Conservation (phyloP, 2,888 invertebrate species). For the Cataglyphis altisquamis region DNA sequence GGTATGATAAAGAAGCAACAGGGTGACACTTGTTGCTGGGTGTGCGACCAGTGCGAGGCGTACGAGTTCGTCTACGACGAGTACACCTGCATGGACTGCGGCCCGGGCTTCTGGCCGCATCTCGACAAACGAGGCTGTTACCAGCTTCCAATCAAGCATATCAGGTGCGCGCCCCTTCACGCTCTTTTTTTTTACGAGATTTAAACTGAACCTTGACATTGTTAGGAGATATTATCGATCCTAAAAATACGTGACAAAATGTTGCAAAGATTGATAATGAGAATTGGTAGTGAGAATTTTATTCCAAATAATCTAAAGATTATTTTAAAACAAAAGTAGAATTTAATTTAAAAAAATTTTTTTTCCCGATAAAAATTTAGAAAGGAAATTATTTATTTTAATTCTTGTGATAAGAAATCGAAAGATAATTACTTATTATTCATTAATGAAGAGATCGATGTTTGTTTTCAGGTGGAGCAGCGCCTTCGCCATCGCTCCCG, state of each 20-base stretch:
- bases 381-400: background rate
- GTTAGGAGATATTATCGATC: background rate
- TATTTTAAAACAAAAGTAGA: no score
- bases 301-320: background rate
- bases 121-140: slow-evolving; percentile 89
- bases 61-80: slow-evolving; percentile 90
- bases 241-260: background rate
- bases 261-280: no score
- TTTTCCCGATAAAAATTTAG: background rate
- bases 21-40: slow-evolving; percentile 92
- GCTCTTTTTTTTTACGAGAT: background rate
- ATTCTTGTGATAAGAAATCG: background rate
- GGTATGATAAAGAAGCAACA: slow-evolving; percentile 91
- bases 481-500: slow-evolving; percentile 89
- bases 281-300: background rate
- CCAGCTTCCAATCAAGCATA: slow-evolving; percentile 88
- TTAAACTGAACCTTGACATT: background rate
- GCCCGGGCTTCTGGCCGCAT: slow-evolving; percentile 89
- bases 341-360: no score
- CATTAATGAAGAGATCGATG: background rate
- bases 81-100: slow-evolving; percentile 90
- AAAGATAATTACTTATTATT: slow-evolving; percentile 9
- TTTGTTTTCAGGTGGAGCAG: slow-evolving; percentile 88
- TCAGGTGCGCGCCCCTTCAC: slow-evolving; percentile 81
- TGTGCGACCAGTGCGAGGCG: slow-evolving; percentile 91